Percentiles rank a stretch among this genome's conserved stretches.
Conservation (phyloP, 2,113 vertebrate genomes). For the Mesitornis unicolor region DNA sequence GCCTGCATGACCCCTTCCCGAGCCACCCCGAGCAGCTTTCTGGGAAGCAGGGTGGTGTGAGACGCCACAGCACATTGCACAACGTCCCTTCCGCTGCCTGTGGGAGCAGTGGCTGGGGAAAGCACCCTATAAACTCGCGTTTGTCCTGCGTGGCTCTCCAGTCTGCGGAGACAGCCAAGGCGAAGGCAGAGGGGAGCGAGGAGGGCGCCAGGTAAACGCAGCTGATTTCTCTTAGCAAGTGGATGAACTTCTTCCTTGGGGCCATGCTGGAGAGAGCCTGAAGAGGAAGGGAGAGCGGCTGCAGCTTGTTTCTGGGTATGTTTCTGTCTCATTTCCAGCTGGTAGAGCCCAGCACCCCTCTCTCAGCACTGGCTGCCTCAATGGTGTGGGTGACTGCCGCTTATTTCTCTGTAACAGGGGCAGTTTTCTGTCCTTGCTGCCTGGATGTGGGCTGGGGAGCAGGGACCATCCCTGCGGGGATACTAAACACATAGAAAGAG, state of each 20-base stretch:
- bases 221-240: fast-evolving
- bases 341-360: neutral
- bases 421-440: neutral
- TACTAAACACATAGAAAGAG: fast-evolving
- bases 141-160: fast-evolving
- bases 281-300: neutral
- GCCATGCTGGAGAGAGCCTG: neutral
- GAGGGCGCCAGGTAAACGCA: neutral
- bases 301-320: neutral
- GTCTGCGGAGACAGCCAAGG: neutral
- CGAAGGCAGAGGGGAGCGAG: too few species aligned
- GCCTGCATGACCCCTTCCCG: neutral
- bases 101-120: fast-evolving
- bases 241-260: neutral
- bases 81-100: neutral
- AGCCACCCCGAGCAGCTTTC: neutral
- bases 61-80: neutral
- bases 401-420: fast-evolving
- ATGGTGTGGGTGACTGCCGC: neutral
- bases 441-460: neutral
- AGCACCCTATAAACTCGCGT: neutral
- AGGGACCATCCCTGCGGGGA: neutral
- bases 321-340: neutral
- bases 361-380: fast-evolving
- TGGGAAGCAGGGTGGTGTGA: fast-evolving